Evolutionary conservation across 2,113 vertebrate genomes (phyloP).

Genomic region (Tragelaphus imberbis): DNA sequence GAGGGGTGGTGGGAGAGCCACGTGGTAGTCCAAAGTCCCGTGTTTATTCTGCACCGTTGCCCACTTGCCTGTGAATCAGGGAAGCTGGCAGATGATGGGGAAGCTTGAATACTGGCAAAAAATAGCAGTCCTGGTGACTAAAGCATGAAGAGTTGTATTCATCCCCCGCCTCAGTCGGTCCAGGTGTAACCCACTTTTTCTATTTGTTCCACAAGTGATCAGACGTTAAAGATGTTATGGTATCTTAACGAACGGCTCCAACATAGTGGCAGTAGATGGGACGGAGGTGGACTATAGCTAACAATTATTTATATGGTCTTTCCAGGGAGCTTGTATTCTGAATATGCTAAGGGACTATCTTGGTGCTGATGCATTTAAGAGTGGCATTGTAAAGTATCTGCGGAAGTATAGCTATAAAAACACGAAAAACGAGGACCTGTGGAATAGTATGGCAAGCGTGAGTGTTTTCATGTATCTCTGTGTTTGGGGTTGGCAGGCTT

Average conservation of each 20-base stretch:
- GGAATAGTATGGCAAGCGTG: conserved; percentile 88
- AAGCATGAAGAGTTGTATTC: not conserved
- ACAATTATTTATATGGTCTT: not conserved
- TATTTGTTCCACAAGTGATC: not conserved
- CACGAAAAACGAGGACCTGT: conserved; percentile 88
- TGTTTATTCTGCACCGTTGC: not conserved
- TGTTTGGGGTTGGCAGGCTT: not conserved
- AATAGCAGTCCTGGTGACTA: not conserved
- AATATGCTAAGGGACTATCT: conserved; percentile 92
- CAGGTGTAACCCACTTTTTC: not conserved
- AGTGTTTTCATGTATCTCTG: conserved; percentile 58
- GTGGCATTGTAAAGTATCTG: conserved; percentile 87
- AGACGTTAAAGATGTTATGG: not conserved
- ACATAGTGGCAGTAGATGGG: not conserved
- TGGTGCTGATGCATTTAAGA: conserved; percentile 85
- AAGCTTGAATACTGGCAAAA: not conserved
- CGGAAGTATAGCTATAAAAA: conserved; percentile 90
- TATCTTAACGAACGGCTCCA: not conserved
- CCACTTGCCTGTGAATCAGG: not conserved
- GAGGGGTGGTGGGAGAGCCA: not conserved
- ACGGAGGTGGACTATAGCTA: not conserved
- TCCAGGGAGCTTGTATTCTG: conserved; percentile 91
- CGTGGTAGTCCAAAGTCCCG: not conserved
- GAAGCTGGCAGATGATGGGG: not conserved
- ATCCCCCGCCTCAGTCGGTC: not conserved